phyloP scores from a whole-genome alignment of 2,113 vertebrate species.

The Stegostoma tigrinum region DNA sequence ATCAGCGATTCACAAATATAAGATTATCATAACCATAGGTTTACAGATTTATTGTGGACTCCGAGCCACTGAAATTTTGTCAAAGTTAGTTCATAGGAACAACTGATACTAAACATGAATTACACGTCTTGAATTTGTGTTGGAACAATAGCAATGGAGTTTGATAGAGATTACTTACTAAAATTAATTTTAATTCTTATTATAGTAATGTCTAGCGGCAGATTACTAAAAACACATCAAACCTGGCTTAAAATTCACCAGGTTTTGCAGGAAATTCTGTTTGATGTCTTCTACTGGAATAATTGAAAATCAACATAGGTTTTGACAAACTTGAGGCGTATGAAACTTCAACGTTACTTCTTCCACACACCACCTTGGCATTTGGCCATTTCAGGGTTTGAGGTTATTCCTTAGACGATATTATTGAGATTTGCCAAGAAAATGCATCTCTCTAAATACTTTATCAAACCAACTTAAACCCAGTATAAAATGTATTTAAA shows the following conservation, averaged over 20 bases:
- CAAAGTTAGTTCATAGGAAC: neutral
- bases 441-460: neutral
- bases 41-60: neutral
- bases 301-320: neutral
- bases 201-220: neutral
- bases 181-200: neutral
- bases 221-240: conserved; percentile 5
- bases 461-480: neutral
- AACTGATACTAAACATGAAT: neutral
- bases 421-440: neutral
- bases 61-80: neutral
- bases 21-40: neutral
- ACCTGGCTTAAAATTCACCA: neutral
- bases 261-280: neutral
- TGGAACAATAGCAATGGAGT: neutral
- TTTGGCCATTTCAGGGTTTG: neutral
- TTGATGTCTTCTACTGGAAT: neutral
- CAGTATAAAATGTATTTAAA: neutral
- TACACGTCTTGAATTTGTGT: neutral
- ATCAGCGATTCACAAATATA: neutral
- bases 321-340: neutral
- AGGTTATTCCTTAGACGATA: neutral
- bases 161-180: neutral
- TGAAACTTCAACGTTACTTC: neutral
- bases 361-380: neutral